A percentile compares a stretch with the other conserved stretches of the same genome.
phyloP scores from a whole-genome alignment of 2,113 vertebrate genomes.

The Ictalurus punctatus region DNA sequence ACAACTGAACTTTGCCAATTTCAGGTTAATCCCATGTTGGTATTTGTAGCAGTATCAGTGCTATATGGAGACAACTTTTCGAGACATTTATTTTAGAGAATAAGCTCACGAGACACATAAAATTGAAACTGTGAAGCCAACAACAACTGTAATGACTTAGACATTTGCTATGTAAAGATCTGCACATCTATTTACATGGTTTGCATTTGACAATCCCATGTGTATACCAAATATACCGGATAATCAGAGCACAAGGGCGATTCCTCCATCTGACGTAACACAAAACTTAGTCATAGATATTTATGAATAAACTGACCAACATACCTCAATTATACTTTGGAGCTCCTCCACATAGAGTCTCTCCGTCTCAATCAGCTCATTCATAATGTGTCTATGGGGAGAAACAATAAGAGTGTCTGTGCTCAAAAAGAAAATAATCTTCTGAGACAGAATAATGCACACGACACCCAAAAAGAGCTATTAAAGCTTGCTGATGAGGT shows the following conservation, averaged over 20 bases:
- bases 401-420: slow-evolving; percentile 21
- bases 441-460: not conserved
- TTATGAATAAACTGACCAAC: slow-evolving; percentile 22
- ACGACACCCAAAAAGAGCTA: not conserved
- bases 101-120: not conserved
- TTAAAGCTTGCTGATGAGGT: not conserved
- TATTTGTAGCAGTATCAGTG: no score
- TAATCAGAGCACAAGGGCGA: not conserved
- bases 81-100: not conserved
- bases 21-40: not conserved
- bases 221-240: not conserved
- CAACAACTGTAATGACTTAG: not conserved
- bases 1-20: not conserved
- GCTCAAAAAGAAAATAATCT: not conserved
- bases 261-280: not conserved
- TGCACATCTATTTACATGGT: no score
- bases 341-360: slow-evolving; percentile 91
- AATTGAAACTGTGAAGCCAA: not conserved
- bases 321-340: slow-evolving; percentile 93
- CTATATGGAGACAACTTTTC: not conserved
- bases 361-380: slow-evolving; percentile 92
- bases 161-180: slow-evolving; percentile 4
- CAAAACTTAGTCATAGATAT: not conserved
- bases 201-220: not conserved
- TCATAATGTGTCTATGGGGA: slow-evolving; percentile 83